phyloP scores from a whole-genome alignment of 2,888 invertebrate genomes.

The Ophion ellenae region DNA sequence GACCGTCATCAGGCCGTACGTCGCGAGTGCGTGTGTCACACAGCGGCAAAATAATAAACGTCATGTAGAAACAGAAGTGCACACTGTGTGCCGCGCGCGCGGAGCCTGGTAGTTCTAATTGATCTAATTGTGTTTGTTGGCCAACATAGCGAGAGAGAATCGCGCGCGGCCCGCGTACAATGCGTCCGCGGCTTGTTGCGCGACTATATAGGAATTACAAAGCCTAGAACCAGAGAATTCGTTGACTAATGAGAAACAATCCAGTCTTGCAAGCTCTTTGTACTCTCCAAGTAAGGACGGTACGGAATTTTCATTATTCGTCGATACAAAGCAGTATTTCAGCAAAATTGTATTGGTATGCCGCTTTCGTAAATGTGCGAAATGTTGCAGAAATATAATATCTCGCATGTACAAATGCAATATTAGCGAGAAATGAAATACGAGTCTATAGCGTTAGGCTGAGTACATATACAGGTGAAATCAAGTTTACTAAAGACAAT shows the following conservation, averaged over 20 bases:
- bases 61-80: conserved; percentile 67
- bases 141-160: conserved; percentile 65
- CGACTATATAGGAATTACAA: conserved; percentile 5
- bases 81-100: conserved; percentile 51
- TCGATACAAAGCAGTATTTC: background rate
- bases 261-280: background rate
- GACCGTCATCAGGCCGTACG: background rate
- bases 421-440: no score
- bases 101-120: conserved; percentile 73
- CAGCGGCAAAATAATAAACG: conserved; percentile 19
- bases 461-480: no score
- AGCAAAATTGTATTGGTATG: background rate
- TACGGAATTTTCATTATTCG: background rate
- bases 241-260: background rate
- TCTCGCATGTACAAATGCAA: no score
- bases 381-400: background rate
- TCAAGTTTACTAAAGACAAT: no score
- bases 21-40: conserved; percentile 12
- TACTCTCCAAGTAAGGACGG: background rate
- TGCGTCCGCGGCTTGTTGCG: conserved; percentile 18
- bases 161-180: conserved; percentile 4
- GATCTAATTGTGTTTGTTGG: conserved; percentile 78
- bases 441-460: no score
- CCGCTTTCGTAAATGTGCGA: background rate
- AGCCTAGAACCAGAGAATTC: background rate